These are phyloP conservation scores for Drosophila nannoptera DNA, from an alignment of 1,140 invertebrate genomes.

Conservation along the genomic window DNA sequence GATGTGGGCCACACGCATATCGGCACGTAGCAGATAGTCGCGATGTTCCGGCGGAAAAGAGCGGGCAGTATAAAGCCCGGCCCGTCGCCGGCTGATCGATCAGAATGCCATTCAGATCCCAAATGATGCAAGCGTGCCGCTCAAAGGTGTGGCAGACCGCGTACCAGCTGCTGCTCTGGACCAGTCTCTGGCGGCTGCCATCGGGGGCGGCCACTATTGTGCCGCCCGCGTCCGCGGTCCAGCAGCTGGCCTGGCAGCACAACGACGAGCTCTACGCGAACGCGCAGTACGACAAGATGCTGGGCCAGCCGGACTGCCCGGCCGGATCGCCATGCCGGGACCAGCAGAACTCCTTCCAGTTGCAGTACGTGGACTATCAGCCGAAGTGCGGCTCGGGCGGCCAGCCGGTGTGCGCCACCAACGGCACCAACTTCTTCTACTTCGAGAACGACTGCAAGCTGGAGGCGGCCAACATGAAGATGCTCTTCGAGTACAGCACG, in stretches of 20 bases:
- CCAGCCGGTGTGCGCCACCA: conserved; percentile 58
- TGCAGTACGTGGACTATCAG: conserved; percentile 65
- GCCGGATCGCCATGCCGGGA: background rate
- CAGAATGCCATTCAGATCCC: too few relatives aligned
- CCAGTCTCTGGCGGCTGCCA: background rate
- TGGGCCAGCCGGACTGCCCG: conserved; percentile 11
- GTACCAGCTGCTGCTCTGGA: background rate
- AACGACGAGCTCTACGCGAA: conserved; percentile 35
- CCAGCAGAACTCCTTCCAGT: conserved; percentile 39
- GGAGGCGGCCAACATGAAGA: conserved; percentile 60
- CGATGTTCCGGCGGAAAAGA: too few relatives aligned
- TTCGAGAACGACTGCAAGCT: conserved; percentile 59
- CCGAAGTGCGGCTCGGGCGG: conserved; percentile 48
- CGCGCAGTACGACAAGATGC: conserved; percentile 51
- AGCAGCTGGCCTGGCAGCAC: conserved; percentile 15
- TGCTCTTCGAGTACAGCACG: conserved; percentile 57
- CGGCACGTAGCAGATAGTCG: too few relatives aligned
- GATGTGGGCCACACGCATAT: too few relatives aligned
- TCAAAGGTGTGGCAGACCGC: too few relatives aligned
- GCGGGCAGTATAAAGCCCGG: too few relatives aligned
- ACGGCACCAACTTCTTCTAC: conserved; percentile 44
- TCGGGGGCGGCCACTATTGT: background rate
- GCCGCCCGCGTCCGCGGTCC: background rate
- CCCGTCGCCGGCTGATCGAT: too few relatives aligned
- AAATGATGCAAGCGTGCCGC: too few relatives aligned